These are phyloP conservation scores for Eptesicus fuscus DNA, from an alignment of 2,113 vertebrate genomes.

Conservation along the genomic window DNA sequence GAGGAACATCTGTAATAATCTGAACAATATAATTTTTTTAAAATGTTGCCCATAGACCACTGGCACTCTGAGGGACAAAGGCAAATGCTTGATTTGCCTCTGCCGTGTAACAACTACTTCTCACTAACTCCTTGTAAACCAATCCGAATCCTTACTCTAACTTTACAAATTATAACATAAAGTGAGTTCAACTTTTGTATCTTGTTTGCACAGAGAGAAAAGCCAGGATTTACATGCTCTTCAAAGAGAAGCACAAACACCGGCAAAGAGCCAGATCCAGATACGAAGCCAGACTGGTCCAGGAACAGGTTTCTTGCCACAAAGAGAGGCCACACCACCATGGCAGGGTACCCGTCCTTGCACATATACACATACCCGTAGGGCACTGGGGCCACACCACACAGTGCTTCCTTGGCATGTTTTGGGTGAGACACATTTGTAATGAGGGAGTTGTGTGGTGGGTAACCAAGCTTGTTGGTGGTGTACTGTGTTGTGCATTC, in stretches of 20 bases:
- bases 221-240: not conserved
- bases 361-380: slow-evolving; percentile 54
- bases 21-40: not conserved
- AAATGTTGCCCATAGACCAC: not conserved
- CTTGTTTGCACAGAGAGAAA: slow-evolving; percentile 64
- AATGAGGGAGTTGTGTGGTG: too few relatives aligned
- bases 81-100: not conserved
- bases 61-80: not conserved
- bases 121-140: not conserved
- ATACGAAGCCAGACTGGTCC: slow-evolving; percentile 16
- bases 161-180: not conserved
- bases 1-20: too few relatives aligned
- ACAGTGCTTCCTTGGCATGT: too few relatives aligned
- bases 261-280: slow-evolving; percentile 27
- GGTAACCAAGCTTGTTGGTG: fast-evolving
- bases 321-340: not conserved
- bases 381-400: fast-evolving
- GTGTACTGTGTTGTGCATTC: not conserved
- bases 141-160: not conserved
- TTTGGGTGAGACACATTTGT: not conserved
- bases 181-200: slow-evolving; percentile 3
- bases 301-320: not conserved
- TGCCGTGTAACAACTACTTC: not conserved
- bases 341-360: not conserved
- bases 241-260: slow-evolving; percentile 26